Evolutionary conservation across 2,797 vertebrate genomes (phyloP).

Genomic region (Protonibea diacanthus): DNA sequence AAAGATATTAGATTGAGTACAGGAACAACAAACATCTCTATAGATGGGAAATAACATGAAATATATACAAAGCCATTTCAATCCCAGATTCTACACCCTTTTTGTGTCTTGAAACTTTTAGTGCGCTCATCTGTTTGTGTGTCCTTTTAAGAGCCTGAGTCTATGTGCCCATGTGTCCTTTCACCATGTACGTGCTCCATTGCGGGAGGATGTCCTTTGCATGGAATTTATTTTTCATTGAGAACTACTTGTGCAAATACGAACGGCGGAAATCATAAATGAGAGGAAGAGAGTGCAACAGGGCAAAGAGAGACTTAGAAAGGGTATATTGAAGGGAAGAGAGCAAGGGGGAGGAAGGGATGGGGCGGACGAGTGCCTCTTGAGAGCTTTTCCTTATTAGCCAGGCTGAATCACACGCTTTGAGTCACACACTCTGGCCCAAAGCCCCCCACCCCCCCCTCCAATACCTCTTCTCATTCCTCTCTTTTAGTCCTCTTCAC

Average conservation of each 20-base stretch:
- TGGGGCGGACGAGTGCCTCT: conserved; percentile 78
- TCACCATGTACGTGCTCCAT: conserved; percentile 50
- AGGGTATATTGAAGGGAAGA: conserved; percentile 70
- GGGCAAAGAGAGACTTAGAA: conserved; percentile 64
- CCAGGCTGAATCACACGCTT: conserved; percentile 73
- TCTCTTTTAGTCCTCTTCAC: conserved; percentile 59
- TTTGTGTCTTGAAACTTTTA: conserved; percentile 18
- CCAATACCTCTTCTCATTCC: conserved; percentile 58
- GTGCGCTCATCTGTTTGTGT: conserved; percentile 14
- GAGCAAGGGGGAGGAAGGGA: conserved; percentile 68
- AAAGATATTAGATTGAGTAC: background rate
- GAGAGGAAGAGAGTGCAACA: conserved; percentile 71
- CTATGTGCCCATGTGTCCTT: conserved; percentile 61
- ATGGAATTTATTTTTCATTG: conserved; percentile 81
- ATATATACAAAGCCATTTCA: background rate
- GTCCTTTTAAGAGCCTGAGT: conserved; percentile 48
- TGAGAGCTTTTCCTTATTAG: conserved; percentile 82
- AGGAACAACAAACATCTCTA: background rate
- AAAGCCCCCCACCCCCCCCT: background rate
- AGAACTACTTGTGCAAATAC: conserved; percentile 83
- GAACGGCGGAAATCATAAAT: conserved; percentile 78
- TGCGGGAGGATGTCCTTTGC: conserved; percentile 72
- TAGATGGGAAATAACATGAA: conserved; percentile 8
- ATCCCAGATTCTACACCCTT: background rate
- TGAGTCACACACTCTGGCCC: conserved; percentile 66